Evolutionary conservation across 2,113 vertebrate genomes (phyloP).

Genomic region (Corydoras maculifer): DNA sequence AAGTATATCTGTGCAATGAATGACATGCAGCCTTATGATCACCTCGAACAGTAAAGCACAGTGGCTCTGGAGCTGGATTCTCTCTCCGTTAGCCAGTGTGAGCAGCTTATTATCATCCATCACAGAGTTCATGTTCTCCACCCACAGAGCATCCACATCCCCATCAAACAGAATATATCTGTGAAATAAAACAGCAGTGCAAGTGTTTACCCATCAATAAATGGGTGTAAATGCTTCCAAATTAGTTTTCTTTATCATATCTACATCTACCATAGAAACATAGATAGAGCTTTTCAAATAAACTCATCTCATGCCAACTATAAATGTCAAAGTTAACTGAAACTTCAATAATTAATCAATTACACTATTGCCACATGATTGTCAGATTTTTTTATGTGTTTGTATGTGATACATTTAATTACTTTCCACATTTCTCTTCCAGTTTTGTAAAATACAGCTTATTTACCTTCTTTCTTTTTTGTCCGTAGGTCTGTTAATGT

Average conservation of each 20-base stretch:
- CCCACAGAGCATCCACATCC: slow-evolving; percentile 94
- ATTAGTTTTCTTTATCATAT: not conserved
- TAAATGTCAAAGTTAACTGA: too few relatives aligned
- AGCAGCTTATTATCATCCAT: slow-evolving; percentile 97
- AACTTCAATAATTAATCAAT: too few relatives aligned
- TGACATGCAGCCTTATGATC: not conserved
- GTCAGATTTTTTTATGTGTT: too few relatives aligned
- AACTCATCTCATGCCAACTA: too few relatives aligned
- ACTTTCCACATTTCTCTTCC: not conserved
- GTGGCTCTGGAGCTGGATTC: slow-evolving; percentile 84
- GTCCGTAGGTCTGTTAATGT: slow-evolving; percentile 88
- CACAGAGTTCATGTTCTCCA: slow-evolving; percentile 99
- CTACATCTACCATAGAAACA: too few relatives aligned
- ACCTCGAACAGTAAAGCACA: slow-evolving; percentile 93
- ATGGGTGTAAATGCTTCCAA: not conserved
- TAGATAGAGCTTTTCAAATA: too few relatives aligned
- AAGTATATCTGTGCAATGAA: too few relatives aligned
- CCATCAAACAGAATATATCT: slow-evolving; percentile 97
- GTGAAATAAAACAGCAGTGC: slow-evolving; percentile 1
- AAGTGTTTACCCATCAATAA: too few relatives aligned
- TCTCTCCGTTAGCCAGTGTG: slow-evolving; percentile 90
- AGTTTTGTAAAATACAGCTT: too few relatives aligned
- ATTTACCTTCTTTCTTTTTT: slow-evolving; percentile 84
- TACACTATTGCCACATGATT: too few relatives aligned
- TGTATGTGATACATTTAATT: not conserved